Base-by-base conservation (phyloP, 2,113 vertebrate genomes). In the Cryptoleucopteryx plumbea region DNA sequence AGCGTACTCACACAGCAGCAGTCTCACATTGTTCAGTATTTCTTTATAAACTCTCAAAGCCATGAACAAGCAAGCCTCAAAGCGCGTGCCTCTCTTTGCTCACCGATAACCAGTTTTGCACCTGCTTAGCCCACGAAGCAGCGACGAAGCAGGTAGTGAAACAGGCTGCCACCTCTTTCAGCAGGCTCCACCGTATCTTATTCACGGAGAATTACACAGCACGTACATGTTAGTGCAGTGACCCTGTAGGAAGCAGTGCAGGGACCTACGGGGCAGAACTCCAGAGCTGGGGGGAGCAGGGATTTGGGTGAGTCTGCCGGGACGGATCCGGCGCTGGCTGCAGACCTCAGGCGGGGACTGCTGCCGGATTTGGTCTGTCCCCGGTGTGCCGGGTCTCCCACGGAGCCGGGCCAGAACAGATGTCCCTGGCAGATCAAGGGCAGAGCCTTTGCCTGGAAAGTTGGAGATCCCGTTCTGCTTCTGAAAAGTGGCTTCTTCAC, bases 341-440 rank as follows among this genome's bases (percentile, higher is more conserved):
- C 53, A 55, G 58, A 40, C 32, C 59, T 42, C 10, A 32, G 19
- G 66, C 1, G 3, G 53, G 47, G n/a, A 6, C 20, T 84, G 68
- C 67, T 78, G 63, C 20, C 0, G 15, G 75, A 8, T 73, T 88
- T 48, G 42, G 7, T 29, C 36, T 82, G 17, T 6, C 25, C 45
- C 11, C 4, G 0, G n/a, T 10, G 13, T 1, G 3, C 43, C 1
- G 3, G 18, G 13, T 61, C 4, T 50, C 25, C 58, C 0, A 2
- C 1, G 3, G 72, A 93, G 61, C 43, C 3, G 2, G 42, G 66
- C 29, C 48, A 65, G 62, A n/a, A 45, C 31, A 50, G 13, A 59
- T 66, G 67, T 55, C 42, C 42, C 47, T 67, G 63, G 68, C 26
- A 27, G 45, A 81, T 3, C 82, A 53, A 67, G 71, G 50, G 45